Base-by-base conservation (phyloP, 2,797 vertebrate genomes). In the Pseudomugil gertrudae region DNA sequence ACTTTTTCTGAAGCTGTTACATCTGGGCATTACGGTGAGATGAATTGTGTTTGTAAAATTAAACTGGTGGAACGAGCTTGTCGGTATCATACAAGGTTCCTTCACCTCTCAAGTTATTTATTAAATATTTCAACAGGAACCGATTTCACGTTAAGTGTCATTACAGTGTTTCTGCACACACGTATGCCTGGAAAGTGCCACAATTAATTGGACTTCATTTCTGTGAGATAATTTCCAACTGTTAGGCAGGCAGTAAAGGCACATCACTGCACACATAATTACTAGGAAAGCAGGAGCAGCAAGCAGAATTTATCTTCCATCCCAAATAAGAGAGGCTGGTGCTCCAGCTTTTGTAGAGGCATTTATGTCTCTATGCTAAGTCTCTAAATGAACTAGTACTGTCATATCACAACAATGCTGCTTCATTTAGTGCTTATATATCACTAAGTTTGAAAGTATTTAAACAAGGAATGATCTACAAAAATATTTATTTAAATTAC, bases 131-230 rank as follows among this genome's bases (percentile, higher is more conserved):
- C 84, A 90, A 86, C 83, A 81, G 78, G 72, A 92, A 88, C 88
- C 90, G 92, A 91, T 93, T 93, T 93, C 86, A 87, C 72, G 74
- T 86, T 91, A 90, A 93, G 89, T 92, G 89, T 91, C 87, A 92
- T 90, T 92, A 89, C 80, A 89, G 79, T 86, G 78, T 92, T 92
- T 91, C 90, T 85, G 74, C 84, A 86, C 71, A 84, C 85, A 87
- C 73, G 76, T 82, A 82, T 71, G 79, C 82, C 86, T 87, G 83
- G 85, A 89, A 92, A 93, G 90, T 92, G 89, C 84, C 89, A 93
- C 89, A 93, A 94, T 93, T 94, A 93, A 95, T 94, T 94, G 92
- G 91, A 89, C 88, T 92, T 93, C 85, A 92, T 93, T 94, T 93
- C 90, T 89, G 76, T 85, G 80, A 92, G 92, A 94, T 94, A 81